Evolutionary conservation across 1,140 invertebrate genomes (phyloP), one percentile per base, ranked within the genome.

Genomic region (Saccostrea echinata): DNA sequence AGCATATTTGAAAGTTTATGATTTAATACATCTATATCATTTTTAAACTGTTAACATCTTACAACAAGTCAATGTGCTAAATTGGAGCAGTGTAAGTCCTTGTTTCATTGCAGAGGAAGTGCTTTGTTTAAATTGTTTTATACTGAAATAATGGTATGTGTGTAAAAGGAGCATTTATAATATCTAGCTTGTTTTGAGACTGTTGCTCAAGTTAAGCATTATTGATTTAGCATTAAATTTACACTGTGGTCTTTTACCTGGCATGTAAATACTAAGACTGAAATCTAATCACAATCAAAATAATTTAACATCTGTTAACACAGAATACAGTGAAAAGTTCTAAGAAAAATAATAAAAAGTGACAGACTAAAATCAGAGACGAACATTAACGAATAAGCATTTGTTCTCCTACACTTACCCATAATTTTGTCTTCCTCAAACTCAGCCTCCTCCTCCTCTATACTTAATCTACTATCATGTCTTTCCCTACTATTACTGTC

Each of bases 341-440:
- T 12, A 12, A 8, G 16, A 76, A 30, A 76, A 13, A 76, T 27
- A 76, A 71, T 30, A 33, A 33, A 76, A 16, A 33, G 9, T 30
- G 24, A 13, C 27, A 33, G 27, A 43, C 43, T 24, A 86, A 68
- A 86, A 84, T 13, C 27, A 85, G 64, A 35, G 53, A 43, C 33
- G 33, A 85, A 43, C 33, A 85, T n/a, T 55, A 85, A 43, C 16
- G 30, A 33, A 51, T 16, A 27, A 35, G 35, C 11, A 68, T 51
- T 85, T 21, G n/a, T 24, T 12, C 84, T 8, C 53, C 84, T 57
- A 24, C 35, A 91, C 90, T 90, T 88, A 91, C 90, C 90, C 57
- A 88, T 85, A 43, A 91, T 88, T 61, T 89, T 87, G 84, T 91
- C 90, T 83, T 91, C 90, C 84, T 91, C 90, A 91, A 90, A 91